phyloP scores from a whole-genome alignment of 2,888 invertebrate species.

The Stenurella melanura region DNA sequence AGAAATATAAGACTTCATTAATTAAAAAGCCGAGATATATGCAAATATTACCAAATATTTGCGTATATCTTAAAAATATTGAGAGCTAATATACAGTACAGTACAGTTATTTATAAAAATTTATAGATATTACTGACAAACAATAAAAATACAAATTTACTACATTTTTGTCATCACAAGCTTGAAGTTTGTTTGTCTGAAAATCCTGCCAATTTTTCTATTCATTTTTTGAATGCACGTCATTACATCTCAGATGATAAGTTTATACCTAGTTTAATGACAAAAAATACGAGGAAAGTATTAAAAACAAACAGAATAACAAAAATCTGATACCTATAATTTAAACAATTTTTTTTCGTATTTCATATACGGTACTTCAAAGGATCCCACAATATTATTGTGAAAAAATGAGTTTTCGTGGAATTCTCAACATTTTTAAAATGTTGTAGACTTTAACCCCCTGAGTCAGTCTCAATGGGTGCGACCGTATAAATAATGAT shows the following conservation, averaged over 20 bases:
- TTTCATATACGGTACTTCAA: too few species aligned
- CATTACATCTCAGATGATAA: neutral
- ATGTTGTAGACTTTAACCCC: too few species aligned
- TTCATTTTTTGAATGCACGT: neutral
- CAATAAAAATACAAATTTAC: constrained; percentile 16
- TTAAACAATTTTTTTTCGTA: neutral
- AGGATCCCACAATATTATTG: too few species aligned
- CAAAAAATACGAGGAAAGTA: neutral
- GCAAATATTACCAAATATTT: too few species aligned
- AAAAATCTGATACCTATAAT: neutral
- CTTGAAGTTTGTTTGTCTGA: constrained; percentile 12
- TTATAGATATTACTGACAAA: neutral
- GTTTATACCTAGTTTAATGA: neutral
- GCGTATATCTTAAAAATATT: neutral
- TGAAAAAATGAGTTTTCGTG: too few species aligned
- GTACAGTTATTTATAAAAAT: constrained; percentile 16
- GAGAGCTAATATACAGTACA: neutral
- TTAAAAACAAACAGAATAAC: neutral
- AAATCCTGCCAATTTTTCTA: constrained; percentile 21
- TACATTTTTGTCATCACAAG: neutral
- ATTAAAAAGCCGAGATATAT: too few species aligned
- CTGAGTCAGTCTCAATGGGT: too few species aligned
- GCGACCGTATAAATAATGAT: too few species aligned
- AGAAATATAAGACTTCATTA: too few species aligned
- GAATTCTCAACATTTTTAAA: too few species aligned